A percentile compares a stretch with the other conserved stretches of the same genome.
These are phyloP conservation scores for Myopa testacea DNA, from an alignment of 2,888 invertebrate species.

Conservation along the genomic window DNA sequence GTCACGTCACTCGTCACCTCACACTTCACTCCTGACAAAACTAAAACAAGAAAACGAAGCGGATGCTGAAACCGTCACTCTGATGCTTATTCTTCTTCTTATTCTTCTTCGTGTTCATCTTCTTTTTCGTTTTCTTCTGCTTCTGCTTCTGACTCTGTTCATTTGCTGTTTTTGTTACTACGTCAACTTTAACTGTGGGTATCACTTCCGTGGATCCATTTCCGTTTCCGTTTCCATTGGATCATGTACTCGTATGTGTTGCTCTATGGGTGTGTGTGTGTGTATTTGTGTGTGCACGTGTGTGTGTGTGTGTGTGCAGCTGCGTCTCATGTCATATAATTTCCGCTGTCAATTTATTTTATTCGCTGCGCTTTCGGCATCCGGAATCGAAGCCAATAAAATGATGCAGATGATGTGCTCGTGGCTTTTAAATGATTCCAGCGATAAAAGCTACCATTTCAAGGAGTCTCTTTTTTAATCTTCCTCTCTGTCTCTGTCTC, in stretches of 20 bases:
- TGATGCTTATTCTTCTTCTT: too few species aligned
- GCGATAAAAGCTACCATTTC: conserved; percentile 2
- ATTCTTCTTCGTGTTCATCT: too few species aligned
- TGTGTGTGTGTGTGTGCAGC: neutral
- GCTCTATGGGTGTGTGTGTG: neutral
- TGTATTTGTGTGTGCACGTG: neutral
- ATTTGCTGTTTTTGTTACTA: neutral
- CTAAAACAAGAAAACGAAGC: neutral
- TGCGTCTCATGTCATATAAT: conserved; percentile 25
- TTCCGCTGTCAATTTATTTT: conserved; percentile 37
- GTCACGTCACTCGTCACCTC: neutral
- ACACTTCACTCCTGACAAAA: neutral
- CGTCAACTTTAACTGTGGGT: conserved; percentile 10
- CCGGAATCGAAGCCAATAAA: conserved; percentile 24
- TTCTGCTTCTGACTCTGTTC: neutral
- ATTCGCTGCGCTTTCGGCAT: conserved; percentile 16
- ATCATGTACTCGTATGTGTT: neutral
- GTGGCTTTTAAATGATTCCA: conserved; percentile 8
- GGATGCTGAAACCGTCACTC: neutral
- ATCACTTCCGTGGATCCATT: conserved; percentile 6
- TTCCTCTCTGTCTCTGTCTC: neutral
- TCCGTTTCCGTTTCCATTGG: conserved; percentile 14
- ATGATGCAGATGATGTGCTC: neutral
- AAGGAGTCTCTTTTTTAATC: neutral
- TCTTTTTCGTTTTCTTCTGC: neutral